Conservation (phyloP, 2,888 invertebrate species). For the Harpagoxenus sublaevis region DNA sequence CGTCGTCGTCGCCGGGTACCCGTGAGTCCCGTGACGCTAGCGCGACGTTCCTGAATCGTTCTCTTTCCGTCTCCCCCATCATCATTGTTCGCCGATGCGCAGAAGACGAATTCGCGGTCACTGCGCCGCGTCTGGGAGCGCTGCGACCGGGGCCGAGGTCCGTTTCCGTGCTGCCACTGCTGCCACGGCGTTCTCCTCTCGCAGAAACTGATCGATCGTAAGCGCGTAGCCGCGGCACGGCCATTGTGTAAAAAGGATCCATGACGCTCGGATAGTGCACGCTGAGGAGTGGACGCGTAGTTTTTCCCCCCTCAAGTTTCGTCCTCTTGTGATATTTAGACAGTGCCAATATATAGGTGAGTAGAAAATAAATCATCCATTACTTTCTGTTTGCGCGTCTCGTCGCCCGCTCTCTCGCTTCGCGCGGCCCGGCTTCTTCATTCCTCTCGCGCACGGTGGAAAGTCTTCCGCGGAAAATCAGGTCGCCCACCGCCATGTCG, state of each 20-base stretch:
- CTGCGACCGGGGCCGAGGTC: constrained; percentile 68
- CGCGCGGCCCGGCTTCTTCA: too few relatives aligned
- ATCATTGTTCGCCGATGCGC: constrained; percentile 74
- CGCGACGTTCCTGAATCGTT: constrained; percentile 61
- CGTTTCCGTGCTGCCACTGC: constrained; percentile 77
- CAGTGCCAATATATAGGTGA: constrained; percentile 85
- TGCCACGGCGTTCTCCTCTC: constrained; percentile 72
- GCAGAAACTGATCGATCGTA: constrained; percentile 83
- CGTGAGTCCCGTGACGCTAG: constrained; percentile 13
- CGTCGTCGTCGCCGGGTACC: constrained; percentile 23
- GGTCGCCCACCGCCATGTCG: constrained; percentile 67
- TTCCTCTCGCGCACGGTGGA: constrained; percentile 13
- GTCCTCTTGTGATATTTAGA: constrained; percentile 85
- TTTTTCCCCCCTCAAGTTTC: constrained; percentile 80
- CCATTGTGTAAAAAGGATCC: constrained; percentile 85
- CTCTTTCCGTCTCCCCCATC: constrained; percentile 41
- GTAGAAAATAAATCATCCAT: constrained; percentile 61
- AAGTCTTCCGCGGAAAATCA: constrained; percentile 69
- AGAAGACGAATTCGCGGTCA: constrained; percentile 57
- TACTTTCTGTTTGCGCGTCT: neutral
- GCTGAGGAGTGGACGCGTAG: constrained; percentile 83
- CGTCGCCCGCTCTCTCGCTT: too few relatives aligned
- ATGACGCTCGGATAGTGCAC: constrained; percentile 83
- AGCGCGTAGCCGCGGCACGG: constrained; percentile 79
- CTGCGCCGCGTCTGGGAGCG: constrained; percentile 83